phyloP scores from a whole-genome alignment of 2,797 vertebrate genomes.

The Ctenochaetus hawaiiensis region DNA sequence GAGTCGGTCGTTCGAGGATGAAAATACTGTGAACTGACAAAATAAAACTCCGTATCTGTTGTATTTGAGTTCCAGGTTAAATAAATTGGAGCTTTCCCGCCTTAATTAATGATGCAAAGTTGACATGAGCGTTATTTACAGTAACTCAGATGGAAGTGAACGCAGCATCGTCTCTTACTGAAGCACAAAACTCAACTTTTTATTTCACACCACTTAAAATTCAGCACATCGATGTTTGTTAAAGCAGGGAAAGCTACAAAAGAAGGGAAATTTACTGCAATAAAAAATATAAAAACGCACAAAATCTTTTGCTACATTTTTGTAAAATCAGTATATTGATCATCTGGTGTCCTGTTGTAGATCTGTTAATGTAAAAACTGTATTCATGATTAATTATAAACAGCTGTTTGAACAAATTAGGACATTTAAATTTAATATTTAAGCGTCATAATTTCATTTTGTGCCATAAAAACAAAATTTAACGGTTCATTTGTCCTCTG shows the following conservation, averaged over 20 bases:
- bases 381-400: background rate
- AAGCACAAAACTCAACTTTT: background rate
- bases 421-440: background rate
- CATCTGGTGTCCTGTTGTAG: background rate
- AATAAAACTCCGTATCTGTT: no score
- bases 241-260: fast-evolving
- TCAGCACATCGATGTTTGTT: background rate
- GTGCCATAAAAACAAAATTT: no score
- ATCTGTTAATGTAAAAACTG: background rate
- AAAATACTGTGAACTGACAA: background rate
- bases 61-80: no score
- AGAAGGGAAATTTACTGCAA: no score
- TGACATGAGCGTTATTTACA: background rate
- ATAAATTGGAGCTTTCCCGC: background rate
- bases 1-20: background rate
- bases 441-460: background rate
- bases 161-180: background rate
- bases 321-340: background rate
- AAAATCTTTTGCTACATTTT: background rate
- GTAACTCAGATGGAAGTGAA: background rate
- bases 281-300: no score
- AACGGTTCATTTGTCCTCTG: background rate
- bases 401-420: background rate
- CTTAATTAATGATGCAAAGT: no score
- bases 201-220: no score